Base-by-base conservation (phyloP, 2,888 invertebrate genomes). In the Pandemis cinnamomeana region DNA sequence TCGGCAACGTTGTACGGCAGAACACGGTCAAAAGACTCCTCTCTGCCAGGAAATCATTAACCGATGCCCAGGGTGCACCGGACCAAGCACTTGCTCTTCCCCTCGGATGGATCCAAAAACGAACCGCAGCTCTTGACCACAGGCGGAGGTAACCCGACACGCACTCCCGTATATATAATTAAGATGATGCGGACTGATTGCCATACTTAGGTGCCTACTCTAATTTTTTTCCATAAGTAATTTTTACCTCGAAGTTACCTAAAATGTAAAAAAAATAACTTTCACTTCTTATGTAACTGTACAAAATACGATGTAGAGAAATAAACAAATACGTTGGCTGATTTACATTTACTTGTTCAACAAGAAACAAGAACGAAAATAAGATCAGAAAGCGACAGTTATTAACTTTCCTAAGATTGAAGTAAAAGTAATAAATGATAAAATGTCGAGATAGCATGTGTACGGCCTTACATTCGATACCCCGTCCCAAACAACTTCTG, bases 401-500 rank as follows among this genome's bases (percentile, higher is more conserved):
- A 67, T 67, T 67, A 67, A 36, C 51, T 67, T 53, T 67, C 48
- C 66, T 67, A 13, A 53, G 53, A 27, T 41, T 67, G 48, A 67
- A 67, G 46, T 46, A 69, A 61, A 44, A 58, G 55, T 41, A 61
- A 63, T 44, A 2, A 60, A 58, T 58, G 13, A 58, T 61, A 27
- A n/a, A 61, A 69, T 61, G 48, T 27, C 60, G 42, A 46, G 60
- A 61, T 36, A 69, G 27, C 53, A 67, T 7, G 2, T 10, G 53
- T 51, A 51, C 55, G 46, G 41, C 67, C 55, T 55, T 51, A 70
- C 27, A 61, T 46, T 69, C 60, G 66, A 70, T 66, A 73, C 51
- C 41, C 42, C 44, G 13, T n/a, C 70, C 66, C 41, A 58, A 58
- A 64, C 63, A 62, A 71, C 53, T 74, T 71, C 67, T 46, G 71